phyloP scores from a whole-genome alignment of 2,113 vertebrate species.

The Acanthisitta chloris region DNA sequence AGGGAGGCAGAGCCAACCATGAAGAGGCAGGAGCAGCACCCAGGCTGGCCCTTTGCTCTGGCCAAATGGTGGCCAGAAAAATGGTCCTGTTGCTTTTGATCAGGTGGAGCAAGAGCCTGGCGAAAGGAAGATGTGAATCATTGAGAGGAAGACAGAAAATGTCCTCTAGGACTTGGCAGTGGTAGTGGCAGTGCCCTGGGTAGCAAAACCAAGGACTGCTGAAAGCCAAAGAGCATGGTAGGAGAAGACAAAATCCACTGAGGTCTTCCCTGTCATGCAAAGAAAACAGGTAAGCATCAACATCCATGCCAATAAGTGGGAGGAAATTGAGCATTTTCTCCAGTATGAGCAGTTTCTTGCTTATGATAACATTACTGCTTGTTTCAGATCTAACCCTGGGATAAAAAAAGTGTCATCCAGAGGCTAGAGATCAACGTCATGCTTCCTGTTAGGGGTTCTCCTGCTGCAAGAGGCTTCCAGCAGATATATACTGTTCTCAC shows the following conservation, averaged over 20 bases:
- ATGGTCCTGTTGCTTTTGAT: fast-evolving
- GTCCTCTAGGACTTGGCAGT: background rate
- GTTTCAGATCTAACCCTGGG: background rate
- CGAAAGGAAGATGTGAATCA: background rate
- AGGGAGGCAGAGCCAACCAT: background rate
- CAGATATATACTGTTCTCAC: background rate
- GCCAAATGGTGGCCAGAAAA: background rate
- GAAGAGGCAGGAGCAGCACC: background rate
- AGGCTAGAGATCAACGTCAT: background rate
- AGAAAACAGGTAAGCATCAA: background rate
- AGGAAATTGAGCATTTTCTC: background rate
- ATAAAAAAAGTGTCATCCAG: background rate
- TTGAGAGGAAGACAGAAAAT: background rate
- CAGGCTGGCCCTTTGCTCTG: background rate
- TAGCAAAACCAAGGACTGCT: background rate
- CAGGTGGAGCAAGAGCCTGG: background rate
- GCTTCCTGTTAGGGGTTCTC: background rate
- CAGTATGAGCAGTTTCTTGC: background rate
- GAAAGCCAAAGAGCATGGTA: background rate
- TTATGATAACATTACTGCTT: background rate
- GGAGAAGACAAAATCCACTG: background rate
- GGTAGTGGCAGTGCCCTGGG: background rate
- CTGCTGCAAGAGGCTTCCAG: background rate
- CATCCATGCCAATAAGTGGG: background rate
- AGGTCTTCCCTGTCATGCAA: background rate